Conservation (phyloP, 2,113 vertebrate genomes). For the Numenius arquata region DNA sequence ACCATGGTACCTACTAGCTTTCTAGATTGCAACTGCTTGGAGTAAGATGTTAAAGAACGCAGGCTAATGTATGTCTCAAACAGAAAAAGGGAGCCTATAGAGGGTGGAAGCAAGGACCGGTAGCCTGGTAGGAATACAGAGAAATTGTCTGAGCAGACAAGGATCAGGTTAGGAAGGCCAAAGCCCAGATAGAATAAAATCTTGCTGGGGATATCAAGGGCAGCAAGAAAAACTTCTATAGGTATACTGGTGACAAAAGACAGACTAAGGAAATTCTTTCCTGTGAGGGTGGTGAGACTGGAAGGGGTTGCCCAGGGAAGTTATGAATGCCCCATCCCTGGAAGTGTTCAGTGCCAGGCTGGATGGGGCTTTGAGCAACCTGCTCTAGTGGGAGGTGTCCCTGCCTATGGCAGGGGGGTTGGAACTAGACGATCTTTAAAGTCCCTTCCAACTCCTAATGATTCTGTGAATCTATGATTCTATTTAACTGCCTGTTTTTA, state of each 20-base stretch:
- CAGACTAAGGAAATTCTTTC: not conserved
- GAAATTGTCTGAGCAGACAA: not conserved
- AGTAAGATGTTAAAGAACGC: not conserved
- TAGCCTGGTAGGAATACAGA: not conserved
- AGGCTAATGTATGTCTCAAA: not conserved
- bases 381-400: no score
- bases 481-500: not conserved
- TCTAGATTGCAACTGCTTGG: not conserved
- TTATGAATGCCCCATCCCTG: no score
- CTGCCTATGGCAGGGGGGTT: not conserved
- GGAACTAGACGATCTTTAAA: not conserved
- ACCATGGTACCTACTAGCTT: not conserved
- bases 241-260: not conserved
- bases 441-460: not conserved
- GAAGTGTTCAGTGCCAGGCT: no score
- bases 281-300: no score
- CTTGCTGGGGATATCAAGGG: not conserved
- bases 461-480: not conserved
- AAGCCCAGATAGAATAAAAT: not conserved
- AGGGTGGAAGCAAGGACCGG: not conserved
- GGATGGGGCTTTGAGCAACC: no score
- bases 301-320: no score
- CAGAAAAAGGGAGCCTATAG: not conserved
- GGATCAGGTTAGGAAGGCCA: not conserved
- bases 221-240: not conserved